Base-by-base conservation (phyloP, 2,888 invertebrate species). In the Melanchra persicariae region DNA sequence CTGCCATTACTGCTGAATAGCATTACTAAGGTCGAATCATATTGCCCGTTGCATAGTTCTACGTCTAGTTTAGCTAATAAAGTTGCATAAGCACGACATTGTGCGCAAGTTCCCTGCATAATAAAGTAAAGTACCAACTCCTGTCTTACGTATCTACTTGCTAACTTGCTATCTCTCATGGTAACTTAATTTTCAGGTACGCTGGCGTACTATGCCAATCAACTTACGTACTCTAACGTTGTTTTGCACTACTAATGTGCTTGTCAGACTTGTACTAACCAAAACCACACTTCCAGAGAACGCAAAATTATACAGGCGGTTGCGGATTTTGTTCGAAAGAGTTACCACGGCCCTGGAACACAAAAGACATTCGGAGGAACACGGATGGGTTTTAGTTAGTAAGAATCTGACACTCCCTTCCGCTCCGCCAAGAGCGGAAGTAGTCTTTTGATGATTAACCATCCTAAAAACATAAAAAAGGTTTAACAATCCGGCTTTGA, bases 121-220 rank as follows among this genome's bases (percentile, higher is more conserved):
- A 43, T 40, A 43, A 30, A 26, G 15, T 34, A 40, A 24, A 45
- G 34, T 45, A 45, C 19, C 10, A 15, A 24, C 72, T 26, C 43
- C 30, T 59, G 47, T 24, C 10, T 40, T 74, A 12, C 30, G 40
- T 40, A 17, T 24, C 30, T 45, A 45, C 40, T 58, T 64, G 19
- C 40, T 34, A 66, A 74, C 52, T 74, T 74, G 47, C 45, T n/a
- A 40, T 43, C 12, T 74, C 30, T 65, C 30, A 58, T 2, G 22
- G 15, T 74, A 54, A 66, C 30, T 54, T 63, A 63, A 66, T 40
- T 74, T 59, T 9, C 40, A 51, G 17, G 40, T 59, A 59, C 19
- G 17, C 24, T 40, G 6, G 19, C 8, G 17, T 47, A 55, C 34
- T 19, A 12, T 0, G n/a, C 19, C 19, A 63, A 58, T 66, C 7